These are phyloP conservation scores for Rhagonycha lutea DNA, from an alignment of 2,888 invertebrate species.

Conservation along the genomic window DNA sequence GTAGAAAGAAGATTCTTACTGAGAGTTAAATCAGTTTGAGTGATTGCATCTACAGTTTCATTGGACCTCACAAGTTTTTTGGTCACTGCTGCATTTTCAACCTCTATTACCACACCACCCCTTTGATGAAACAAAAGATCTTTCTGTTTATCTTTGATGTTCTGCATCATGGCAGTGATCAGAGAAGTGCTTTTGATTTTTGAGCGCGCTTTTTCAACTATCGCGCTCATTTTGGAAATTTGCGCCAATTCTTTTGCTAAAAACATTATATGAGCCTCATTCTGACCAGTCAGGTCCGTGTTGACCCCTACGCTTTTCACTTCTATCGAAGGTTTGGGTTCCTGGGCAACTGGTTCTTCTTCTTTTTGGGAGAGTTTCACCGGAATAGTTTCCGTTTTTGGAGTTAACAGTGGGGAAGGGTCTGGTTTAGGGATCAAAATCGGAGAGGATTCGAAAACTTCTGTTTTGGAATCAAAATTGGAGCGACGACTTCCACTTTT, in stretches of 20 bases:
- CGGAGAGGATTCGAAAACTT: too few species aligned
- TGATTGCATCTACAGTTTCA: not conserved
- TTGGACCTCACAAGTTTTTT: not conserved
- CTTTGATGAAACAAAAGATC: not conserved
- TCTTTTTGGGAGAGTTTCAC: too few species aligned
- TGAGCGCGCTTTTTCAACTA: constrained; percentile 45
- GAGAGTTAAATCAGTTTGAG: not conserved
- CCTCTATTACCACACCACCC: not conserved
- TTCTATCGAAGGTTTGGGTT: not conserved
- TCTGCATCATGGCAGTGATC: constrained; percentile 57
- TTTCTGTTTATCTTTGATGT: constrained; percentile 33
- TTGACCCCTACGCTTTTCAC: constrained; percentile 69
- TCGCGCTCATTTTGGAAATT: constrained; percentile 41
- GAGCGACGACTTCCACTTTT: not conserved
- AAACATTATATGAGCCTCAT: constrained; percentile 33
- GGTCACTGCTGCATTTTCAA: not conserved
- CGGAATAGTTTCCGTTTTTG: not conserved
- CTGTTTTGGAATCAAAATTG: constrained; percentile 32
- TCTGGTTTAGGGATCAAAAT: not conserved
- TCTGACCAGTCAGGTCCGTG: constrained; percentile 54
- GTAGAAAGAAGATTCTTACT: not conserved
- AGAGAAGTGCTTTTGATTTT: constrained; percentile 67
- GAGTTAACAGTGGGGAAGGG: not conserved
- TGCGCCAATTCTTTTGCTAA: constrained; percentile 41
- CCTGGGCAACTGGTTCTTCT: not conserved